phyloP scores from a whole-genome alignment of 2,888 invertebrate genomes.

The Philopedon plagiatum region DNA sequence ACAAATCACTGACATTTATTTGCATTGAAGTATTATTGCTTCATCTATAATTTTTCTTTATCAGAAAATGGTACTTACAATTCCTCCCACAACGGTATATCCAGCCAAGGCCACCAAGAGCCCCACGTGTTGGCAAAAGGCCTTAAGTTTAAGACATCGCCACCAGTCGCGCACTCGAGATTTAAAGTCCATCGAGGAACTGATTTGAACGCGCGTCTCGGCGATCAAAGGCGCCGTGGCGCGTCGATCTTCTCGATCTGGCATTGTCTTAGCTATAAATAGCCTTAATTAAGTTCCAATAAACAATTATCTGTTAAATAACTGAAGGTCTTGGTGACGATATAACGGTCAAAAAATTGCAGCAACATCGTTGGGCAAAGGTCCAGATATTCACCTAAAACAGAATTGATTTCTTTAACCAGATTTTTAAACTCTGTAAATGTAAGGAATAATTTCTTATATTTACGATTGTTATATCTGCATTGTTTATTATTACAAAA shows the following conservation, averaged over 20 bases:
- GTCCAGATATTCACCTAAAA: no score
- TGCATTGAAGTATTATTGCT: no score
- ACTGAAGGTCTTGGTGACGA: background rate
- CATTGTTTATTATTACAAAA: no score
- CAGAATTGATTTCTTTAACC: no score
- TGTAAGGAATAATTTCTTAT: no score
- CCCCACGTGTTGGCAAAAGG: conserved; percentile 76
- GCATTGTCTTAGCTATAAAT: conserved; percentile 11
- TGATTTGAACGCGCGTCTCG: conserved; percentile 59
- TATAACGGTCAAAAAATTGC: background rate
- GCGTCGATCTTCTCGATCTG: conserved; percentile 28
- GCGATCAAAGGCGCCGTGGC: conserved; percentile 52
- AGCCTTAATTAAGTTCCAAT: background rate
- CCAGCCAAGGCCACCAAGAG: conserved; percentile 82
- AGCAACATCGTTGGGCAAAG: background rate
- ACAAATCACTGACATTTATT: no score
- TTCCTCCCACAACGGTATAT: conserved; percentile 84
- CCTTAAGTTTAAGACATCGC: conserved; percentile 75
- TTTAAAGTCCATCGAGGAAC: conserved; percentile 62
- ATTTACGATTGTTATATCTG: no score
- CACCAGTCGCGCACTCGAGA: conserved; percentile 67
- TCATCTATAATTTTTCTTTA: background rate
- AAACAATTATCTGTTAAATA: background rate
- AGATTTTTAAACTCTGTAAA: no score
- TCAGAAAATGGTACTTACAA: conserved; percentile 73